Base-by-base conservation (phyloP, 2,888 invertebrate species). In the Yponomeuta evonymella region DNA sequence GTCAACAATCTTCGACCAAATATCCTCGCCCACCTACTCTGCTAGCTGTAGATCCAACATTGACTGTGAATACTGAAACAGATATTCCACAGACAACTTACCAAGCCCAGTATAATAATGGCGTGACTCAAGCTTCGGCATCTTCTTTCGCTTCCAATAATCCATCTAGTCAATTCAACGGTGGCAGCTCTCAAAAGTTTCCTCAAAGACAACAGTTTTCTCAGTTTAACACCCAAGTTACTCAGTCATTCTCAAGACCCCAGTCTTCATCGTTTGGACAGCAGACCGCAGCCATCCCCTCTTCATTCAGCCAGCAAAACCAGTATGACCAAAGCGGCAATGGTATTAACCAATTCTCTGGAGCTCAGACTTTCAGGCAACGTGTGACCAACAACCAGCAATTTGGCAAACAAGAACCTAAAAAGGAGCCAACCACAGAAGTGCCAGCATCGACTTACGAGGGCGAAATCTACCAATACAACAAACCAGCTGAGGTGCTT, bases 381-480 rank as follows among this genome's bases (percentile, higher is more conserved):
- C 70, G 66, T 36, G 68, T 69, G 68, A 71, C 71, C 9, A 70
- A 69, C 63, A 70, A 70, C 29, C 65, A 70, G 11, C 67, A 71
- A n/a, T 71, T 70, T 9, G 51, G 51, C 33, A 65, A 65, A 29
- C 43, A 8, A 58, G 69, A 73, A 48, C n/a, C 70, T 69, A 29
- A 23, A 2, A 12, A 23, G 11, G 68, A 68, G 30, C 68, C 71
- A 4, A 63, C 63, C 12, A 63, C 30, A 8, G 48, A 58, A 67
- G 51, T 58, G 12, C 48, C 64, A 30, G 36, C 48, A n/a, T 51
- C 67, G 2, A 71, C 62, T 36, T 81, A 82, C 68, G 75, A 74
- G 10, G 82, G 83, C 30, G 80, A 83, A 76, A 75, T 89, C 73
- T 88, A 89, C 71, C 81, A 89, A 73, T 88, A 88, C 72, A 86